Conservation (phyloP, 2,888 invertebrate genomes). For the Drosophila testacea region DNA sequence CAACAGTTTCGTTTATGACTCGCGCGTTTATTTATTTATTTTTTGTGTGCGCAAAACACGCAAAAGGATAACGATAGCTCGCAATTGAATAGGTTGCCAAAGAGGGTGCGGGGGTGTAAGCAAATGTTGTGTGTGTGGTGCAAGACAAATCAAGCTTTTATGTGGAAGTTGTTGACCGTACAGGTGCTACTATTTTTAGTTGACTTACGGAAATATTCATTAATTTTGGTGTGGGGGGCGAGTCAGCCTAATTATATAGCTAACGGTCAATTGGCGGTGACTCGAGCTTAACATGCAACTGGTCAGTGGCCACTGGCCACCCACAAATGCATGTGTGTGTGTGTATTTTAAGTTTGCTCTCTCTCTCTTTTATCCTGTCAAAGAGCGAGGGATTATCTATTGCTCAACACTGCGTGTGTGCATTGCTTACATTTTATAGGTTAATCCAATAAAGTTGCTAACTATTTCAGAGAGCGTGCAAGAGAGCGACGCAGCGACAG, state of each 20-base stretch:
- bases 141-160: constrained; percentile 26
- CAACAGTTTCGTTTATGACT: constrained; percentile 40
- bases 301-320: constrained; percentile 35
- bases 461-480: constrained; percentile 60
- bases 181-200: constrained; percentile 50
- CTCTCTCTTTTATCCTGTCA: constrained; percentile 43
- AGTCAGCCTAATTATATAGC: constrained; percentile 58
- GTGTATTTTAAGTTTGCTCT: neutral
- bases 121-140: constrained; percentile 13
- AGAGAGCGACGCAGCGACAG: constrained; percentile 44
- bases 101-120: constrained; percentile 8
- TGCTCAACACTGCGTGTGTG: constrained; percentile 7
- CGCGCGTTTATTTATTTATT: constrained; percentile 59
- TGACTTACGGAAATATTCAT: constrained; percentile 52
- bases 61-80: constrained; percentile 53
- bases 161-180: constrained; percentile 57
- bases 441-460: constrained; percentile 72
- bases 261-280: constrained; percentile 36
- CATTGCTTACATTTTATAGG: constrained; percentile 47
- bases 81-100: constrained; percentile 25
- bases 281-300: constrained; percentile 68
- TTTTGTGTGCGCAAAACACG: constrained; percentile 64
- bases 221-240: constrained; percentile 27
- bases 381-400: constrained; percentile 42
- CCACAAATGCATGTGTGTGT: constrained; percentile 2